Percentiles rank a stretch among this genome's conserved stretches.
phyloP scores from a whole-genome alignment of 1,140 invertebrate species.

The Odontomachus brunneus region DNA sequence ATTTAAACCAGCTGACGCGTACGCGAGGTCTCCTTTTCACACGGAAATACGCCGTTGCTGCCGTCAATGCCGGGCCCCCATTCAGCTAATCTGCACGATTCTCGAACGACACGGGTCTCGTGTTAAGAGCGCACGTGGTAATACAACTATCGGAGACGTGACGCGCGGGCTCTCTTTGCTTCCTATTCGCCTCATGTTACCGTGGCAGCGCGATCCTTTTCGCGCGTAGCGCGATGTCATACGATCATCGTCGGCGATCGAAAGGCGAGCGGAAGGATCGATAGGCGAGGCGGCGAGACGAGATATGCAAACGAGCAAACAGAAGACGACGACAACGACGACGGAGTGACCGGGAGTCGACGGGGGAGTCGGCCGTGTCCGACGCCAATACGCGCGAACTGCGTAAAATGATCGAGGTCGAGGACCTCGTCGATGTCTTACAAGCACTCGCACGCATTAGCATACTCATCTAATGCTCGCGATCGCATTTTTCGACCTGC shows the following conservation, averaged over 20 bases:
- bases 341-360: not conserved
- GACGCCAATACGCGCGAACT: constrained; percentile 41
- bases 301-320: constrained; percentile 43
- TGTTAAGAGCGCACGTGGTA: constrained; percentile 27
- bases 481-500: constrained; percentile 37
- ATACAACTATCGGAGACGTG: not conserved
- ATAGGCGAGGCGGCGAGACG: constrained; percentile 29
- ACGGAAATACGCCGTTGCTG: constrained; percentile 5
- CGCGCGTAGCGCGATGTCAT: constrained; percentile 47
- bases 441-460: constrained; percentile 20
- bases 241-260: constrained; percentile 49
- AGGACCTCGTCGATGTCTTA: constrained; percentile 34
- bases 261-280: constrained; percentile 48
- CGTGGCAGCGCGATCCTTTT: constrained; percentile 12
- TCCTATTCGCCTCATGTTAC: constrained; percentile 66
- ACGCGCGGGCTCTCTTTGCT: constrained; percentile 18
- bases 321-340: constrained; percentile 53
- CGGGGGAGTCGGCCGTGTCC: constrained; percentile 42
- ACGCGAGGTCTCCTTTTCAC: constrained; percentile 13
- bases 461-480: constrained; percentile 40
- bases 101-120: constrained; percentile 34
- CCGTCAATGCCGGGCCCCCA: not conserved
- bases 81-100: constrained; percentile 37
- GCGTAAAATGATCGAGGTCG: constrained; percentile 57
- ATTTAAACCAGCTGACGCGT: constrained; percentile 30